Evolutionary conservation across 92 coral and sea anemone species (phyloP).

Genomic region (Porites divaricata): DNA sequence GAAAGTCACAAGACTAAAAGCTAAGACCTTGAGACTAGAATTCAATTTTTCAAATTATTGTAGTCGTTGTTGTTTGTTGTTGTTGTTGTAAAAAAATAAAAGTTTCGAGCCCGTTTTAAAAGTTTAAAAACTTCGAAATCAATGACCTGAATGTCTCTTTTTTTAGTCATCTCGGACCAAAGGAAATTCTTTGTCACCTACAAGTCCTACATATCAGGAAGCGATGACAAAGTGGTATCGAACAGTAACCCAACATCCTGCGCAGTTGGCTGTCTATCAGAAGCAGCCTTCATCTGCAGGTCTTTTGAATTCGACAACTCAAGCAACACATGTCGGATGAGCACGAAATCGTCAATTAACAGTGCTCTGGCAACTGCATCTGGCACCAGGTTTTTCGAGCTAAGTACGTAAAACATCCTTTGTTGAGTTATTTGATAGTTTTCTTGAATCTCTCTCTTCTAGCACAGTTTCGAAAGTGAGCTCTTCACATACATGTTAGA

Average conservation of each 20-base stretch:
- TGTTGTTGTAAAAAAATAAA: no score
- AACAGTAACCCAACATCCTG: slow-evolving; percentile 73
- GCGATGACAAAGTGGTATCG: slow-evolving; percentile 41
- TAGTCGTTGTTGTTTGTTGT: no score
- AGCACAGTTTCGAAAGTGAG: no score
- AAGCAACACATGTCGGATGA: slow-evolving; percentile 71
- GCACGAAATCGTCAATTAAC: slow-evolving; percentile 67
- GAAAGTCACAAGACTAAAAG: no score
- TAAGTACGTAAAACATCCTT: slow-evolving; percentile 61
- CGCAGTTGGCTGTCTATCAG: slow-evolving; percentile 61
- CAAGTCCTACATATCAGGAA: slow-evolving; percentile 65
- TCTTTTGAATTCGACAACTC: slow-evolving; percentile 85
- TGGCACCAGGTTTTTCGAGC: slow-evolving; percentile 61
- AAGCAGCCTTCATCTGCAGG: slow-evolving; percentile 75
- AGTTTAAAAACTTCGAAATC: no score
- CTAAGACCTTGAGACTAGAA: no score
- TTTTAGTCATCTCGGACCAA: slow-evolving; percentile 56
- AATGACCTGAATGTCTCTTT: not conserved
- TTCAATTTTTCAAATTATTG: no score
- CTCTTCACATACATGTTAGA: no score
- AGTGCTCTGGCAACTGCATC: slow-evolving; percentile 39
- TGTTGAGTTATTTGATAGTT: no score
- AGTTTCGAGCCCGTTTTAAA: no score
- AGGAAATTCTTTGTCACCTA: slow-evolving; percentile 45
- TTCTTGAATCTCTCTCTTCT: no score